Evolutionary conservation across 2,797 vertebrate species (phyloP).

Genomic region (Poliocrania exsul): DNA sequence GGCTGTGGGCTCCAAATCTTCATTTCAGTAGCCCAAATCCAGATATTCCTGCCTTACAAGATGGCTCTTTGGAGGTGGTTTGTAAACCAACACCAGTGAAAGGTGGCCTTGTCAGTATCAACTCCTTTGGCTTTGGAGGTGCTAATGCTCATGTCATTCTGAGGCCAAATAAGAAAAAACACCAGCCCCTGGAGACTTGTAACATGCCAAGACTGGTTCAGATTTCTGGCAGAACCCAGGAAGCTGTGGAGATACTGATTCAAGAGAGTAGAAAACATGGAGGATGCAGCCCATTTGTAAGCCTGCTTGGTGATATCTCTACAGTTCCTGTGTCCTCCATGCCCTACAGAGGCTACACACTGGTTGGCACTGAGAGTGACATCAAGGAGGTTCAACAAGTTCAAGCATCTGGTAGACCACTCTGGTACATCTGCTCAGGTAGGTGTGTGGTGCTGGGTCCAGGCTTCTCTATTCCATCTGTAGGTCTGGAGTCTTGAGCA

Average conservation of each 20-base stretch:
- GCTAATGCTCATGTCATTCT: slow-evolving; percentile 93
- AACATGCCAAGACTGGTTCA: slow-evolving; percentile 80
- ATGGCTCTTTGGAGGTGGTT: slow-evolving; percentile 86
- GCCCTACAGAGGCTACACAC: slow-evolving; percentile 88
- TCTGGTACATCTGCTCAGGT: slow-evolving; percentile 98
- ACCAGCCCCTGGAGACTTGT: background rate
- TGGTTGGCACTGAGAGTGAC: slow-evolving; percentile 81
- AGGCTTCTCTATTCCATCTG: background rate
- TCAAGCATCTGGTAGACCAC: slow-evolving; percentile 76
- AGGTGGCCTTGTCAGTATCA: slow-evolving; percentile 89
- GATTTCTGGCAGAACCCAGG: slow-evolving; percentile 88
- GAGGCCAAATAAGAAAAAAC: slow-evolving; percentile 75
- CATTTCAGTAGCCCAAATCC: slow-evolving; percentile 89
- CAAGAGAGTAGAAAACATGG: slow-evolving; percentile 76
- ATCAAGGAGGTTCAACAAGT: slow-evolving; percentile 82
- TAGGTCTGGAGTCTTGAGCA: background rate
- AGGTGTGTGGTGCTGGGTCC: background rate
- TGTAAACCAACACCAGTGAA: slow-evolving; percentile 82
- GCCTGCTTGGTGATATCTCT: slow-evolving; percentile 87
- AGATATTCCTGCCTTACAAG: slow-evolving; percentile 87
- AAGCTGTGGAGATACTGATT: slow-evolving; percentile 81
- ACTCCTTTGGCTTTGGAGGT: slow-evolving; percentile 97
- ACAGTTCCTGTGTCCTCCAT: slow-evolving; percentile 76
- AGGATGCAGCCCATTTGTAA: slow-evolving; percentile 79
- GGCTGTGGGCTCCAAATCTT: slow-evolving; percentile 94